Evolutionary conservation across 2,888 invertebrate genomes (phyloP), one percentile per base, ranked within the genome.

Genomic region (Parasteatoda lunata): DNA sequence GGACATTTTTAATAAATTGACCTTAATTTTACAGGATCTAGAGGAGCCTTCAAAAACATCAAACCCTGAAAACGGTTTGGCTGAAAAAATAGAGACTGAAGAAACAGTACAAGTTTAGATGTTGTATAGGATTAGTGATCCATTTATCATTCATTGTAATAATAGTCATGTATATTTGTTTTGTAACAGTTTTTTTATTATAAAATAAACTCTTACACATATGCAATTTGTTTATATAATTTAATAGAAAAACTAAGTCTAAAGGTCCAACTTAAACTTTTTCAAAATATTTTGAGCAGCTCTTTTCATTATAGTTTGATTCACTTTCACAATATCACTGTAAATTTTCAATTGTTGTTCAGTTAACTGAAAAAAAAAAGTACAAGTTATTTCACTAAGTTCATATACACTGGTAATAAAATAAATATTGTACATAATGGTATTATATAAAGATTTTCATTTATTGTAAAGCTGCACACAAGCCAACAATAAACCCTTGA

Each of bases 261-360:
- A 54, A 54, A 13, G 0, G 11, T 11, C 47, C 3, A 64, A 49
- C 51, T 84, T 84, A 8, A 85, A 5, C 76, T 59, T 76, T n/a
- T 86, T 86, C 48, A 86, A 48, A 45, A 79, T 48, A 72, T 80
- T 86, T 76, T 81, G 80, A 45, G 85, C 85, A 52, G 80, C 85
- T 71, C 70, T 86, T 71, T 86, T 86, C 71, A 71, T 80, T 48
- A 80, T 77, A 49, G 80, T 86, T 76, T 77, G 70, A 48, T 86
- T 86, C 8, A 11, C 45, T 48, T 72, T 66, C 3, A 86, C 65
- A 4, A 66, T 64, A 13, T 86, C 77, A 72, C 59, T n/a, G 48
- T 80, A 86, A 8, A 80, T 30, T 4, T 4, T 68, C 45, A 86
- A 13, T 15, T 77, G 80, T 47, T 86, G 52, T 5, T 45, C 73